Percentiles rank a stretch among this genome's conserved stretches.
Evolutionary conservation across 2,797 vertebrate species (phyloP).

Genomic region (Crenuchus spilurus): DNA sequence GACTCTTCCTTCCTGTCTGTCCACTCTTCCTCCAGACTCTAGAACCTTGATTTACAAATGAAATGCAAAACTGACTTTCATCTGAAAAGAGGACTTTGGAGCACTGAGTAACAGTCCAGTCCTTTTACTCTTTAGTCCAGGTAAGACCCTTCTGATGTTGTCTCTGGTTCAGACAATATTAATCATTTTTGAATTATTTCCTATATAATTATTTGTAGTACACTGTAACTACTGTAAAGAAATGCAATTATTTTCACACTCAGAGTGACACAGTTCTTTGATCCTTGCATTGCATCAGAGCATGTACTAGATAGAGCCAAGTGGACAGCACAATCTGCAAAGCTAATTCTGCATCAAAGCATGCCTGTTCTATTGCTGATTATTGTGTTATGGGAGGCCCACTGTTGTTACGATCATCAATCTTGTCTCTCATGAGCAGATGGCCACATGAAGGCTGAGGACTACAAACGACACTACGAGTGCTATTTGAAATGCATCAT

Average conservation of each 20-base stretch:
- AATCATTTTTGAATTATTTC: too few relatives aligned
- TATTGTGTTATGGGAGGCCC: slow-evolving; percentile 25
- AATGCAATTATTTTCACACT: slow-evolving; percentile 13
- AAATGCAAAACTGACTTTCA: too few relatives aligned
- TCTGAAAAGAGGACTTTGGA: too few relatives aligned
- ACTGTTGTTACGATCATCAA: slow-evolving; percentile 48
- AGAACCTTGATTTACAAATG: too few relatives aligned
- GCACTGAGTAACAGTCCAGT: too few relatives aligned
- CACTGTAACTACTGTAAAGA: too few relatives aligned
- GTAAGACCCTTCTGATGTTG: too few relatives aligned
- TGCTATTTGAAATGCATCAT: slow-evolving; percentile 69
- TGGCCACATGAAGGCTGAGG: slow-evolving; percentile 41
- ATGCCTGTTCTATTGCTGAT: slow-evolving; percentile 34
- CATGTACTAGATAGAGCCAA: slow-evolving; percentile 18
- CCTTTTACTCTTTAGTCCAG: too few relatives aligned
- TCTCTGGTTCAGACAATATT: too few relatives aligned
- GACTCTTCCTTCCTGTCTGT: too few relatives aligned
- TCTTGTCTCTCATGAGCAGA: slow-evolving; percentile 52
- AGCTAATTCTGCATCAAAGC: slow-evolving; percentile 35
- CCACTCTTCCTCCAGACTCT: too few relatives aligned
- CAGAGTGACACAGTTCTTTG: slow-evolving; percentile 29
- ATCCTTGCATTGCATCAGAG: slow-evolving; percentile 32
- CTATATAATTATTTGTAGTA: too few relatives aligned
- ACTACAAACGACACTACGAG: slow-evolving; percentile 35
- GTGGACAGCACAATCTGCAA: slow-evolving; percentile 71